Percentiles rank a stretch among this genome's conserved stretches.
These are phyloP conservation scores for Campylorhamphus procurvoides DNA, from an alignment of 2,113 vertebrate species.

Conservation along the genomic window DNA sequence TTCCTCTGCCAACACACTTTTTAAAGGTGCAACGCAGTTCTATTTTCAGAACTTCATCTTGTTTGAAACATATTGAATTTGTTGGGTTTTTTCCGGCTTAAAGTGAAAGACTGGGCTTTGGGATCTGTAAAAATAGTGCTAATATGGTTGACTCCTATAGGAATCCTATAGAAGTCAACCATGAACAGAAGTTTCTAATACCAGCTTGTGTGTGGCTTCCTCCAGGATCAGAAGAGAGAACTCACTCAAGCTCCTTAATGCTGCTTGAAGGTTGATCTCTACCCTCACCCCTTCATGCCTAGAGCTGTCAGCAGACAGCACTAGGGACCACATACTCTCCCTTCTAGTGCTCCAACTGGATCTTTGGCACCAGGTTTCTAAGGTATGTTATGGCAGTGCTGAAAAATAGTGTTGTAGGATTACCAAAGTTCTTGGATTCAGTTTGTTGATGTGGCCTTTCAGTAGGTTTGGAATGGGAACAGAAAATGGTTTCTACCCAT, in stretches of 20 bases:
- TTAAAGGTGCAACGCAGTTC: conserved; percentile 15
- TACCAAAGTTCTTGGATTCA: neutral
- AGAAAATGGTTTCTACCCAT: neutral
- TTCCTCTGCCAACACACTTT: conserved; percentile 6
- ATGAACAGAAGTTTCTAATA: neutral
- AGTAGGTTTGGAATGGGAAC: neutral
- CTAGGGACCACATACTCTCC: neutral
- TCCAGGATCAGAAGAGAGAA: neutral
- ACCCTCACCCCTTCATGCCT: neutral
- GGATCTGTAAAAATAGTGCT: neutral
- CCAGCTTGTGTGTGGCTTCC: neutral
- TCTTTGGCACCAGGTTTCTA: neutral
- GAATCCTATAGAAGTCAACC: neutral
- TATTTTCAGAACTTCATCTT: neutral
- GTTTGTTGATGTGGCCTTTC: neutral
- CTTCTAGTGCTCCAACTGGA: neutral
- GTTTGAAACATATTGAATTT: neutral
- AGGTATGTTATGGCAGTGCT: neutral
- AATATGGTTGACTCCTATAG: neutral
- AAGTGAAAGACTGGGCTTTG: neutral
- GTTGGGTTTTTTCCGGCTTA: neutral
- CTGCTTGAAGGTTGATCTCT: neutral
- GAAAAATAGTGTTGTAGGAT: neutral
- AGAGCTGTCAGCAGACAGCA: neutral
- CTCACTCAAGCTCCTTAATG: neutral